Evolutionary conservation across 2,797 vertebrate genomes (phyloP).

Genomic region (Sebastolobus altivelis): DNA sequence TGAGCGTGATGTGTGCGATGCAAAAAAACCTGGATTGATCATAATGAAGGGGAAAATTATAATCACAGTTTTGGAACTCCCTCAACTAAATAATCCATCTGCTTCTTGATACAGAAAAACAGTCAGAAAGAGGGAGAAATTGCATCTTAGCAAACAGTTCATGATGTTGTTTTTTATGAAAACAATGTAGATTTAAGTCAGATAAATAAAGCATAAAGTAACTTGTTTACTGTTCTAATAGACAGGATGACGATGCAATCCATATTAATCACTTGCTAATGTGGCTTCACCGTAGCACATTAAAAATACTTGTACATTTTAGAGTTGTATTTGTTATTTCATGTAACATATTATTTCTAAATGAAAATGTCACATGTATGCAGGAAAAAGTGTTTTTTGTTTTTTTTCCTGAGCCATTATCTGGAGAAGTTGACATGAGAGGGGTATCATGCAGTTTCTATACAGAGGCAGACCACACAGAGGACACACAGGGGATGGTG

Average conservation of each 20-base stretch:
- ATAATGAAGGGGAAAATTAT: conserved; percentile 11
- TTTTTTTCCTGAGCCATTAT: conserved; percentile 56
- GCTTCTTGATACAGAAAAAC: conserved; percentile 9
- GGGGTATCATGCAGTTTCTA: conserved; percentile 76
- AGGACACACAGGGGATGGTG: conserved; percentile 64
- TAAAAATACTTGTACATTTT: conserved; percentile 5
- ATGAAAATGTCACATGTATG: conserved; percentile 71
- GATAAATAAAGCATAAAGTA: not conserved
- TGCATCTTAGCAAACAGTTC: not conserved
- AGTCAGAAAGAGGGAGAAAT: conserved; percentile 19
- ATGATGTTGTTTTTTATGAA: not conserved
- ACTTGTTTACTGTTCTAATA: not conserved
- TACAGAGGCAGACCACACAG: conserved; percentile 73
- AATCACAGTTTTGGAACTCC: conserved; percentile 13
- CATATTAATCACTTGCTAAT: conserved; percentile 39
- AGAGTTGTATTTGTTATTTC: conserved; percentile 23
- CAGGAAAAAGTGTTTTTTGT: conserved; percentile 61
- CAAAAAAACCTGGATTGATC: conserved; percentile 21
- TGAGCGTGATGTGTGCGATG: conserved; percentile 8
- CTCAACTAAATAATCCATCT: conserved; percentile 15
- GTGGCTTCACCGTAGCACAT: conserved; percentile 49
- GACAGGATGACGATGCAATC: conserved; percentile 8
- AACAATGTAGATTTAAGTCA: not conserved
- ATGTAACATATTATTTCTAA: conserved; percentile 45
- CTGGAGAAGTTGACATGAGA: conserved; percentile 66